Base-by-base conservation (phyloP, 2,797 vertebrate species). In the Sorex maritimensis region DNA sequence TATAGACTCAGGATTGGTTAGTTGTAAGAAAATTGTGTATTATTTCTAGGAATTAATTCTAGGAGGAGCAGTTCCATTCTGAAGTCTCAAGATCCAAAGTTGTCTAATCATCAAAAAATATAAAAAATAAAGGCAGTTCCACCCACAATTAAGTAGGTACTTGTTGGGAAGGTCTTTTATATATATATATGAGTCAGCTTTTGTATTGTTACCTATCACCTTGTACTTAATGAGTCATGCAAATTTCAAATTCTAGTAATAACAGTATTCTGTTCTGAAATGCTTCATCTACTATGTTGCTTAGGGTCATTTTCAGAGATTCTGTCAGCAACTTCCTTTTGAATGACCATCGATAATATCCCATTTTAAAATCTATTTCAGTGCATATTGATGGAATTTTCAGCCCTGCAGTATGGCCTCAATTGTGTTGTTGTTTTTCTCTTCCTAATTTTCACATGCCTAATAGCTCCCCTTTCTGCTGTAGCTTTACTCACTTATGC, bases 281-380 rank as follows among this genome's bases (percentile, higher is more conserved):
- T 65, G 11, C 65, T 88, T 14, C 23, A 26, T 75, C 12, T 91
- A 52, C 26, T 44, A 44, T 69, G 6, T 30, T 30, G 38, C 26
- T 34, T 58, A 17, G 41, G 49, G 3, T 11, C 72, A 46, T 34
- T 61, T 78, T n/a, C 11, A 55, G 26, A 41, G 11, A 13, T 15
- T 69, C 34, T 82, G 38, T 49, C 61, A 74, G 15, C 46, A 84
- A 84, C 55, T 84, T 23, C 19, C 13, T 78, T 95, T 90, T 72
- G 78, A 9, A 58, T 73, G 68, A 67, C 4, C 23, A 78, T 38
- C 46, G 23, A 34, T 5, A 91, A 58, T 88, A 44, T 44, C 41
- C 41, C 7, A 44, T 44, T 44, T 44, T 44, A 44, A 44, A 44
- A 44, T 44, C 41, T 44, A 44, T 44, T 44, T 44, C 41, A 44